Evolutionary conservation across 2,797 vertebrate genomes (phyloP).

Genomic region (Lerista edwardsae): DNA sequence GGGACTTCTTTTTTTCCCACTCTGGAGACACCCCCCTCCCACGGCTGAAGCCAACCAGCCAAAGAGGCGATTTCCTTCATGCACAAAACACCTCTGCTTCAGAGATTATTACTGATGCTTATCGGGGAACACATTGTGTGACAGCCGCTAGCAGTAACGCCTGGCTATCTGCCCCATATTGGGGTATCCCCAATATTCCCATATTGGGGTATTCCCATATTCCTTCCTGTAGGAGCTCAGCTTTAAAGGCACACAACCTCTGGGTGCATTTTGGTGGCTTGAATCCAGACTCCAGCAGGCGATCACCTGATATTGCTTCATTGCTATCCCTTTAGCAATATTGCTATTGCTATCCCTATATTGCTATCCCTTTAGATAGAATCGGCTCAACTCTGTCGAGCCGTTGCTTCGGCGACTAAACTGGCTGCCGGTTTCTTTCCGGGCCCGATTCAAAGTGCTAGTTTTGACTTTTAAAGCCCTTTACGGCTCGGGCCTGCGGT

Average conservation of each 20-base stretch:
- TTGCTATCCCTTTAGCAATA: neutral
- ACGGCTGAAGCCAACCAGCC: constrained; percentile 47
- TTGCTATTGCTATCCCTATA: too few relatives aligned
- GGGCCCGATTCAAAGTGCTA: too few relatives aligned
- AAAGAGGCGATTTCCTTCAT: constrained; percentile 57
- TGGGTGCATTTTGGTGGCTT: neutral
- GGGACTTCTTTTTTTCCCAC: too few relatives aligned
- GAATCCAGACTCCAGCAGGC: constrained; percentile 7
- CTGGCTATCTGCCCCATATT: constrained; percentile 56
- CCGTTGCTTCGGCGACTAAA: too few relatives aligned
- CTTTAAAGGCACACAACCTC: constrained; percentile 36
- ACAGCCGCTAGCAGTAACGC: constrained; percentile 51
- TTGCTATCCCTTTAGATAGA: too few relatives aligned
- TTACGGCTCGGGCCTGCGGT: too few relatives aligned
- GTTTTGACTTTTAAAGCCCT: too few relatives aligned
- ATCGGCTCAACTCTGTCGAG: too few relatives aligned
- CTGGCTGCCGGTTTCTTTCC: too few relatives aligned
- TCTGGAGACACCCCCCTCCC: constrained; percentile 22
- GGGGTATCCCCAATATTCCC: too few relatives aligned
- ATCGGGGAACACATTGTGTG: constrained; percentile 52
- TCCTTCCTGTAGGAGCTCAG: constrained; percentile 18
- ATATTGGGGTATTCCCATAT: too few relatives aligned
- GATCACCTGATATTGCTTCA: neutral
- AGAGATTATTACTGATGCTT: constrained; percentile 66
- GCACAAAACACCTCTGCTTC: constrained; percentile 27